phyloP scores from a whole-genome alignment of 2,888 invertebrate species.

The Ophion costatus region DNA sequence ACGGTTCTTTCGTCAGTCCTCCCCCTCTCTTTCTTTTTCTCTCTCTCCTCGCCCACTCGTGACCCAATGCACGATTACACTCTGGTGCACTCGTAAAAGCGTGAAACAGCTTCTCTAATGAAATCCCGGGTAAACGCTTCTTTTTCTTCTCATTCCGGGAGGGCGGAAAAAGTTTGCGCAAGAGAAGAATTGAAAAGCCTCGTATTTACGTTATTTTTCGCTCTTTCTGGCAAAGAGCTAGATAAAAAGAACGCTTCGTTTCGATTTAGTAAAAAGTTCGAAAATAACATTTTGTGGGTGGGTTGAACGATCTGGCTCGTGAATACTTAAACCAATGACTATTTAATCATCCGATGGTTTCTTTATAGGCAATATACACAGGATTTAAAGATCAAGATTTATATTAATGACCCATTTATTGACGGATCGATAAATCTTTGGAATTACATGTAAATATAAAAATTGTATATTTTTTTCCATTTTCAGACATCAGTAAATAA shows the following conservation, averaged over 20 bases:
- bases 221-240: neutral
- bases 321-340: too few species aligned
- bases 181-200: slow-evolving; percentile 20
- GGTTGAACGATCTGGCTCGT: too few species aligned
- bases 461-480: neutral
- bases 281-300: neutral
- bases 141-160: slow-evolving; percentile 13
- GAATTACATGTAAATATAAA: neutral
- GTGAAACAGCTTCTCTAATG: slow-evolving; percentile 49
- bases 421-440: neutral
- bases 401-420: neutral
- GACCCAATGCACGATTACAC: slow-evolving; percentile 43
- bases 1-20: slow-evolving; percentile 12
- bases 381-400: neutral
- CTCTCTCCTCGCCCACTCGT: neutral
- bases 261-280: neutral
- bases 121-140: slow-evolving; percentile 28
- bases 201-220: neutral
- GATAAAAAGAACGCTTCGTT: neutral
- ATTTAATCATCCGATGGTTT: neutral
- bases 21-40: too few species aligned
- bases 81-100: slow-evolving; percentile 59
- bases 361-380: neutral
- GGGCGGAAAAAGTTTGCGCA: slow-evolving; percentile 1
- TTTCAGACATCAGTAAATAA: neutral